These are phyloP conservation scores for Struthidea cinerea DNA, from an alignment of 2,113 vertebrate species.

Conservation along the genomic window DNA sequence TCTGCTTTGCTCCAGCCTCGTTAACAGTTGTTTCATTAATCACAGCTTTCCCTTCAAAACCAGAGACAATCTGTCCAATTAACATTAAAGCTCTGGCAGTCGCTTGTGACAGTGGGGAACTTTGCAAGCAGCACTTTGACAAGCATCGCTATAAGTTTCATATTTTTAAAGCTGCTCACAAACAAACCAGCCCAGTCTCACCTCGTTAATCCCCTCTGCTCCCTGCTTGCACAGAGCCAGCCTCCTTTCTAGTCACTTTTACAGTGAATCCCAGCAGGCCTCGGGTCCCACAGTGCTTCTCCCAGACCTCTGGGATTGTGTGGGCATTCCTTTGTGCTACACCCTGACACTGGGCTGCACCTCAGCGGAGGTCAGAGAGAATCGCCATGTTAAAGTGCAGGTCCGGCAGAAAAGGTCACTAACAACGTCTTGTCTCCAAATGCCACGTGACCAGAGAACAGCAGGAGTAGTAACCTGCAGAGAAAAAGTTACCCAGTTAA, in stretches of 20 bases:
- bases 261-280: neutral
- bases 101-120: neutral
- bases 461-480: neutral
- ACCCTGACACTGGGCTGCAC: neutral
- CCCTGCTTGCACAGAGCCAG: neutral
- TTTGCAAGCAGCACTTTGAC: conserved; percentile 60
- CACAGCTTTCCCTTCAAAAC: conserved; percentile 73
- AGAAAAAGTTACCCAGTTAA: neutral
- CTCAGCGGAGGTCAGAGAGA: neutral
- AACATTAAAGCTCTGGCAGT: conserved; percentile 72
- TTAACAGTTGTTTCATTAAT: conserved; percentile 75
- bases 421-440: neutral
- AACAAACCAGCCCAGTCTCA: conserved; percentile 12
- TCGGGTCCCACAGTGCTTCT: neutral
- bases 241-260: neutral
- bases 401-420: neutral
- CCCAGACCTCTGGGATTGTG: neutral
- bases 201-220: neutral
- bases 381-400: neutral
- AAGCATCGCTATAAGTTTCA: conserved; percentile 44
- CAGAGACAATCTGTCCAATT: conserved; percentile 79
- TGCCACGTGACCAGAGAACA: neutral
- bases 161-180: conserved; percentile 48
- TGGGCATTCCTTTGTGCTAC: neutral
- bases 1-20: conserved; percentile 43